Conservation (phyloP, 2,113 vertebrate species). For the Origma solitaria region DNA sequence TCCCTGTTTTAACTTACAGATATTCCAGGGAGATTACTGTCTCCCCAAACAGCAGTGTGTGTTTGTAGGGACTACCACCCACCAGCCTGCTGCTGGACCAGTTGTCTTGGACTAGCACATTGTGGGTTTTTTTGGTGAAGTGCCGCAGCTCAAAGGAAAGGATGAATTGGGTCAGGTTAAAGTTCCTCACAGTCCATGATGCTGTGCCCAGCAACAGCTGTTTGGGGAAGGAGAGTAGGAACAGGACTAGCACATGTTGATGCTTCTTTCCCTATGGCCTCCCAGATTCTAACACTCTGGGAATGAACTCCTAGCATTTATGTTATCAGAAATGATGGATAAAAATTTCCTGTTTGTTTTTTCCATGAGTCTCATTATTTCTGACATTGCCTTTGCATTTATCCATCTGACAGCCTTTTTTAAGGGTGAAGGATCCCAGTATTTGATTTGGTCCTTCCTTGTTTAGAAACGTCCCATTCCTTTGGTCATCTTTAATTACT, state of each 20-base stretch:
- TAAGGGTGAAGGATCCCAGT: not conserved
- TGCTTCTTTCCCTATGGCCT: not conserved
- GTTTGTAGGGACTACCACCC: too few species aligned
- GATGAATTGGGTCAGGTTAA: not conserved
- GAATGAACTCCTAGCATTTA: not conserved
- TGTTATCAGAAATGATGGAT: not conserved
- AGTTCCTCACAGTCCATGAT: not conserved
- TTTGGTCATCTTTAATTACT: not conserved
- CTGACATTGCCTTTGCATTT: not conserved
- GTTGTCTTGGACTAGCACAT: not conserved
- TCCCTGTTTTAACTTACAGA: not conserved
- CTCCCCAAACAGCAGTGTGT: not conserved
- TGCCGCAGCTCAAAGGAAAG: not conserved
- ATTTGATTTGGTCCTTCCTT: not conserved
- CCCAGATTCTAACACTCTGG: not conserved
- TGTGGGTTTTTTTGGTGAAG: not conserved
- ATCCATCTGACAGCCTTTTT: not conserved
- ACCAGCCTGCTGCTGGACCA: not conserved
- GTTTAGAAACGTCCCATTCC: not conserved
- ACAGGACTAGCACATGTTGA: not conserved
- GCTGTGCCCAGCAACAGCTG: not conserved
- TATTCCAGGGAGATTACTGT: not conserved
- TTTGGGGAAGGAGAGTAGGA: not conserved
- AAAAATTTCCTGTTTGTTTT: not conserved
- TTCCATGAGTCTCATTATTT: not conserved